phyloP scores from a whole-genome alignment of 2,113 vertebrate genomes.

The Trogon surrucura region DNA sequence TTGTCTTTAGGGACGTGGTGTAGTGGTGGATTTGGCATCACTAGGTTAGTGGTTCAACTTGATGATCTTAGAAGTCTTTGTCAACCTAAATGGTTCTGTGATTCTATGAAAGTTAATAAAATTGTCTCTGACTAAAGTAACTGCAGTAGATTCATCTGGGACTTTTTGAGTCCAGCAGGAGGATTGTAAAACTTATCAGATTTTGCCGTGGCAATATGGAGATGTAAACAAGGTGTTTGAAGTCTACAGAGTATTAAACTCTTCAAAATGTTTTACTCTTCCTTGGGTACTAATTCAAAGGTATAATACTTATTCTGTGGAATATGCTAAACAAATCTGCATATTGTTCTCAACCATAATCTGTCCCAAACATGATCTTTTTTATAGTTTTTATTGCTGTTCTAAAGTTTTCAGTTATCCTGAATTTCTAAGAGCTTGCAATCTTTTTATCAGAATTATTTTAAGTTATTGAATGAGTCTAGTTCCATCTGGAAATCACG shows the following conservation, averaged over 20 bases:
- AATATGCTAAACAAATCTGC: not conserved
- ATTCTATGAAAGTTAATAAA: not conserved
- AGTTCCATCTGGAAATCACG: not conserved
- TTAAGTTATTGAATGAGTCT: not conserved
- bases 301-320: not conserved
- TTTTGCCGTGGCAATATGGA: not conserved
- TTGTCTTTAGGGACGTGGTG: too few relatives aligned
- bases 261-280: not conserved
- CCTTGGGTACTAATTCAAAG: not conserved
- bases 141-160: not conserved
- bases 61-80: too few relatives aligned
- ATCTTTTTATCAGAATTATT: not conserved
- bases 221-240: not conserved
- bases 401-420: not conserved
- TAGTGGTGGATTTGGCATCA: too few relatives aligned
- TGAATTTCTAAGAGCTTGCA: not conserved
- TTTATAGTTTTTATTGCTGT: not conserved
- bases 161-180: not conserved
- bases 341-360: not conserved
- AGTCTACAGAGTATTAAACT: not conserved
- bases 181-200: not conserved
- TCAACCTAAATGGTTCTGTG: too few relatives aligned
- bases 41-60: too few relatives aligned
- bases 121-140: not conserved
- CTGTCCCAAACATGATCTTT: not conserved